Conservation (phyloP, 2,797 vertebrate genomes). For the Brotogeris chrysoptera region DNA sequence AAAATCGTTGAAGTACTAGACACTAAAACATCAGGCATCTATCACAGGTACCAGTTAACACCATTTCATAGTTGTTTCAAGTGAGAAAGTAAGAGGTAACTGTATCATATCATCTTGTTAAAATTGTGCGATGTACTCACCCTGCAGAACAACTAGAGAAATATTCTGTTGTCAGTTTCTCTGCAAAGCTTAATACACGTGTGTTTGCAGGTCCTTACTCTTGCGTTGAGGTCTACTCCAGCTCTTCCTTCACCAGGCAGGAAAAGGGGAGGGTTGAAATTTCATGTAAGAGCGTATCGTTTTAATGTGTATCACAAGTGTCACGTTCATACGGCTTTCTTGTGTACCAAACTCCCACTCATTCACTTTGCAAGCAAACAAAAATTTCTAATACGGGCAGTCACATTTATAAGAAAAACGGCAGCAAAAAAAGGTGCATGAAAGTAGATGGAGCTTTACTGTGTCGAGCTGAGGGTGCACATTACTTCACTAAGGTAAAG, state of each 20-base stretch:
- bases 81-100: not conserved
- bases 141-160: not conserved
- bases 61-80: not conserved
- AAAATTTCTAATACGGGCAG: not conserved
- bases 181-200: not conserved
- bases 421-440: not conserved
- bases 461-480: not conserved
- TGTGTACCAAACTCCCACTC: not conserved
- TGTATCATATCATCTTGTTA: not conserved
- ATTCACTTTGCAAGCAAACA: not conserved
- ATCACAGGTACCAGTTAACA: not conserved
- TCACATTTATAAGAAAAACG: not conserved
- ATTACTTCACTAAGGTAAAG: not conserved
- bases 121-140: not conserved
- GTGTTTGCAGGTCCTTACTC: not conserved
- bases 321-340: not conserved
- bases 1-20: not conserved
- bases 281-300: not conserved
- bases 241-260: not conserved
- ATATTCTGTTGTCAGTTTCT: not conserved
- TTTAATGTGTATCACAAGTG: not conserved
- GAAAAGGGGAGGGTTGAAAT: not conserved
- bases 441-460: not conserved
- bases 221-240: not conserved
- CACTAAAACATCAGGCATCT: not conserved